phyloP scores from a whole-genome alignment of 2,113 vertebrate genomes.

The Strix uralensis region DNA sequence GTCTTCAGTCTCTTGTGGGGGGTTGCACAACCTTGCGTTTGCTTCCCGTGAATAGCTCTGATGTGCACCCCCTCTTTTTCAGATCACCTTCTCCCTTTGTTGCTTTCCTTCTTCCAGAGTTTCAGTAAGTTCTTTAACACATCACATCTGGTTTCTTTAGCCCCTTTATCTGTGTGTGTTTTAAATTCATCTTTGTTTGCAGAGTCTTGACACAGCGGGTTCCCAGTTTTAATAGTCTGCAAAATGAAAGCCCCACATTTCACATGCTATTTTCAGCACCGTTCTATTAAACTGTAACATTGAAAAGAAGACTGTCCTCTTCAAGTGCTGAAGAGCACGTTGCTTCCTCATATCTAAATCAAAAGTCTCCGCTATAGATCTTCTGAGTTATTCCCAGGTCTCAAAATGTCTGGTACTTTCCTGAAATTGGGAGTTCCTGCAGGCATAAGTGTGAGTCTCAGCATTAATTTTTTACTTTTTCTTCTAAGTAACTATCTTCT shows the following conservation, averaged over 20 bases:
- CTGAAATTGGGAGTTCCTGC: not conserved
- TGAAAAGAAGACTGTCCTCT: slow-evolving; percentile 46
- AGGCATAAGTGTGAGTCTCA: not conserved
- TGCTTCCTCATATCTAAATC: slow-evolving; percentile 10
- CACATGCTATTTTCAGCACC: slow-evolving; percentile 49
- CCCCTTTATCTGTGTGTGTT: slow-evolving; percentile 40
- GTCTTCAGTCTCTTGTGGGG: not conserved
- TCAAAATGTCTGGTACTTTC: slow-evolving; percentile 2
- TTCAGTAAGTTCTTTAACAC: slow-evolving; percentile 12
- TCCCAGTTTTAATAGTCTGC: slow-evolving; percentile 58
- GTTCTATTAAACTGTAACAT: slow-evolving; percentile 43
- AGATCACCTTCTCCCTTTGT: not conserved
- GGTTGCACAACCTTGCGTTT: not conserved
- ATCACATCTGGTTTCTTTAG: slow-evolving; percentile 32
- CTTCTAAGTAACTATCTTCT: not conserved
- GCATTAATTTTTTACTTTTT: not conserved
- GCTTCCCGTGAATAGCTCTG: not conserved
- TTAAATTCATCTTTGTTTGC: slow-evolving; percentile 59
- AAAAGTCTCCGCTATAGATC: not conserved
- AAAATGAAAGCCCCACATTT: slow-evolving; percentile 62
- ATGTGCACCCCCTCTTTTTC: not conserved
- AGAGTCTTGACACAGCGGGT: slow-evolving; percentile 49
- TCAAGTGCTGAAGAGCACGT: not conserved
- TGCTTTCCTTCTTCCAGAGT: slow-evolving; percentile 9
- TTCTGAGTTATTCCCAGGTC: slow-evolving; percentile 6